Conservation (phyloP, 2,797 vertebrate species). For the Microcaecilia unicolor region DNA sequence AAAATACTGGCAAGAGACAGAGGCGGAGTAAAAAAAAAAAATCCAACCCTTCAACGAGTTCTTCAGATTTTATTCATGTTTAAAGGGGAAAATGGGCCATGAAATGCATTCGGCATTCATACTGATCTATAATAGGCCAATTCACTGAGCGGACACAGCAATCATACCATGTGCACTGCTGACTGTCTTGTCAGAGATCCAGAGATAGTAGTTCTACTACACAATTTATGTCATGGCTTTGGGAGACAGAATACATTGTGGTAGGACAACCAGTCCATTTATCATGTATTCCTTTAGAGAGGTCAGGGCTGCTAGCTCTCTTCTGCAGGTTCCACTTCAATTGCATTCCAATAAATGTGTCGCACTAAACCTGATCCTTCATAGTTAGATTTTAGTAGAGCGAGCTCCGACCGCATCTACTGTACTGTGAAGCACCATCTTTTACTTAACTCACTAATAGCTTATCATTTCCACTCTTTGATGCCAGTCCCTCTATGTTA, state of each 20-base stretch:
- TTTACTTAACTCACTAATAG: too few species aligned
- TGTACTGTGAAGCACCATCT: too few species aligned
- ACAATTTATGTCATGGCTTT: slow-evolving; percentile 3
- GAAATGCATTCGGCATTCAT: too few species aligned
- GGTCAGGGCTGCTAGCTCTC: slow-evolving; percentile 22
- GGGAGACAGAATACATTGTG: background rate
- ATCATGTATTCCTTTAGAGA: slow-evolving; percentile 25
- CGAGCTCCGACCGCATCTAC: too few species aligned
- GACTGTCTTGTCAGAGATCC: slow-evolving; percentile 1
- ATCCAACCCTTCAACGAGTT: too few species aligned
- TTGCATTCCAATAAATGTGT: slow-evolving; percentile 24
- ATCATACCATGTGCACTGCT: background rate
- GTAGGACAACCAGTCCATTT: slow-evolving; percentile 18
- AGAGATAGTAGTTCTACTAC: slow-evolving; percentile 5
- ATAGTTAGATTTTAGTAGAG: slow-evolving; percentile 1
- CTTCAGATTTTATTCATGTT: too few species aligned
- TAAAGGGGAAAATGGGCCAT: too few species aligned
- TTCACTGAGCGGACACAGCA: slow-evolving; percentile 13
- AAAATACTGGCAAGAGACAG: too few species aligned
- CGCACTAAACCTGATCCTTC: slow-evolving; percentile 9
- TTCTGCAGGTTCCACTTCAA: slow-evolving; percentile 21
- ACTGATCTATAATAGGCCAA: too few species aligned
- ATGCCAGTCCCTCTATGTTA: background rate
- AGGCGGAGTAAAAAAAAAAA: too few species aligned
- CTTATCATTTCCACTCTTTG: too few species aligned